phyloP scores from a whole-genome alignment of 2,797 vertebrate genomes.

The Ctenochaetus hawaiiensis region DNA sequence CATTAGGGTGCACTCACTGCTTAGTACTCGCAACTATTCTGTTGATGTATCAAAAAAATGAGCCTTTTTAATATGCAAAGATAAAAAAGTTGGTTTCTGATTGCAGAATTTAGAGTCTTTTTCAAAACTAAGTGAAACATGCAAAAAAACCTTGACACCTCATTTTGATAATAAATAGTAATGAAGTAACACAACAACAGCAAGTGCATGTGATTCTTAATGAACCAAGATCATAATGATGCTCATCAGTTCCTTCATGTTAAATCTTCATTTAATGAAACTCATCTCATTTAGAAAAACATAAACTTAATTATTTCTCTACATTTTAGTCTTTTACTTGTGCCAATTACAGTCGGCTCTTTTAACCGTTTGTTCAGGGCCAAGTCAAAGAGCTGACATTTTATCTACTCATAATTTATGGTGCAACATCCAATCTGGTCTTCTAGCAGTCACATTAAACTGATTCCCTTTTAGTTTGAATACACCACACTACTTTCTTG shows the following conservation, averaged over 20 bases:
- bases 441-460: background rate
- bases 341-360: background rate
- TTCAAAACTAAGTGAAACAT: slow-evolving; percentile 1
- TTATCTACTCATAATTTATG: background rate
- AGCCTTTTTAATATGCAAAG: slow-evolving; percentile 44
- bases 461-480: background rate
- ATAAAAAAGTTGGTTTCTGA: slow-evolving; percentile 31
- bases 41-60: slow-evolving; percentile 34
- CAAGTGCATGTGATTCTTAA: background rate
- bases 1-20: slow-evolving; percentile 26
- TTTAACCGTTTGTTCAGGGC: background rate
- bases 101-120: background rate
- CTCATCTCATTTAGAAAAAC: background rate
- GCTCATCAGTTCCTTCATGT: background rate
- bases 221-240: background rate
- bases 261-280: background rate
- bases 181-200: background rate
- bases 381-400: background rate
- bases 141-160: background rate
- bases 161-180: background rate
- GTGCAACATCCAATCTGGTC: background rate
- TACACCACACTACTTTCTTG: background rate
- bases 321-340: background rate
- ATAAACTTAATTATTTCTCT: background rate
- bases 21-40: slow-evolving; percentile 27